Percentiles rank a stretch among this genome's conserved stretches.
phyloP scores from a whole-genome alignment of 2,797 vertebrate species.

The Protosalanx chinensis region DNA sequence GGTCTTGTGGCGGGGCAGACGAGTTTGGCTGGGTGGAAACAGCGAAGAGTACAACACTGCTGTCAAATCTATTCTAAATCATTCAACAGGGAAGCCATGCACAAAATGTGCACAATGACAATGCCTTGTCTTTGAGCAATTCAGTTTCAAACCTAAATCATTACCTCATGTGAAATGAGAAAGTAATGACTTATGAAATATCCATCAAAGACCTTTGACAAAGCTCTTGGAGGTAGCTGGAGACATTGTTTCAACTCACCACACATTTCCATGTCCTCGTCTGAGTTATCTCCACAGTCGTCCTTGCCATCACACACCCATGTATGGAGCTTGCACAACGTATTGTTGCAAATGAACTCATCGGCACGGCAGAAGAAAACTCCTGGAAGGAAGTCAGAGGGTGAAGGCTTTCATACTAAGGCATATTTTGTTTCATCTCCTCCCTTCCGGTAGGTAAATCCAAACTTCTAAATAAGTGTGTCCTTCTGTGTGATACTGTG shows the following conservation, averaged over 20 bases:
- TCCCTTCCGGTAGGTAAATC: background rate
- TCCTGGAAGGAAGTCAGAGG: slow-evolving; percentile 67
- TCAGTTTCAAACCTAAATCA: background rate
- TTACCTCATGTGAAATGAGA: slow-evolving; percentile 5
- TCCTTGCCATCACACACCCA: slow-evolving; percentile 98
- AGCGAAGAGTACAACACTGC: slow-evolving; percentile 11
- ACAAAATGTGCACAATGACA: no score
- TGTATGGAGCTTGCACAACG: slow-evolving; percentile 91
- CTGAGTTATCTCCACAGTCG: slow-evolving; percentile 97
- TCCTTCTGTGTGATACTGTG: background rate
- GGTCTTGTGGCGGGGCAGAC: slow-evolving; percentile 90
- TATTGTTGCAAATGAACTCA: slow-evolving; percentile 98
- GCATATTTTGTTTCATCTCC: background rate
- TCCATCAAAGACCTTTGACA: slow-evolving; percentile 15
- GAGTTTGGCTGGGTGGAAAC: slow-evolving; percentile 77
- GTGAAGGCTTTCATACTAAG: background rate
- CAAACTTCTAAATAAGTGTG: background rate
- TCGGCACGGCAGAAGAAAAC: slow-evolving; percentile 90
- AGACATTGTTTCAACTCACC: slow-evolving; percentile 71
- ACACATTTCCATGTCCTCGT: slow-evolving; percentile 91
- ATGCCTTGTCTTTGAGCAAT: background rate
- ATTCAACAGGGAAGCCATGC: background rate
- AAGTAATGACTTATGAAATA: slow-evolving; percentile 41
- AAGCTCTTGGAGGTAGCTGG: background rate
- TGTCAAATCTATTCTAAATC: background rate